Evolutionary conservation across 2,888 invertebrate genomes (phyloP).

Genomic region (Sericinus montela): DNA sequence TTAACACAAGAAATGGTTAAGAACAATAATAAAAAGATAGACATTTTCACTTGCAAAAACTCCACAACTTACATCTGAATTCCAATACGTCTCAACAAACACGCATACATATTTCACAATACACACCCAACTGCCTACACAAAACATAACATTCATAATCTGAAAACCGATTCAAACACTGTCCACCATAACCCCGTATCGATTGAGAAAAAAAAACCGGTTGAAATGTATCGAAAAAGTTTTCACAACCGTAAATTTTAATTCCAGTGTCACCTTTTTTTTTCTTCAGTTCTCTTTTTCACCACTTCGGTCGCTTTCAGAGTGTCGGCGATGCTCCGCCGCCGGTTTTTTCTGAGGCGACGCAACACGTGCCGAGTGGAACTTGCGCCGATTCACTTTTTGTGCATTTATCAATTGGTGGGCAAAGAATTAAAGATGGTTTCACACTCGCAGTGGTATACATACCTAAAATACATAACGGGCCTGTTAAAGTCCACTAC

Average conservation of each 20-base stretch:
- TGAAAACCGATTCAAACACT: not conserved
- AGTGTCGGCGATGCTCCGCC: slow-evolving; percentile 21
- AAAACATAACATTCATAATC: not conserved
- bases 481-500: too few species aligned
- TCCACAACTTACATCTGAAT: not conserved
- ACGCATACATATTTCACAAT: not conserved
- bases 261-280: slow-evolving; percentile 23
- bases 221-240: slow-evolving; percentile 11
- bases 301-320: slow-evolving; percentile 24
- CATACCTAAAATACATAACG: too few species aligned
- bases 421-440: not conserved
- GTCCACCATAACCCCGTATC: not conserved
- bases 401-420: slow-evolving; percentile 41
- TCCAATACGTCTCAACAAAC: not conserved
- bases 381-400: slow-evolving; percentile 39
- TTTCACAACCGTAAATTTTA: slow-evolving; percentile 7
- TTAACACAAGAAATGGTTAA: too few species aligned
- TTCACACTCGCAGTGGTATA: not conserved
- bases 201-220: slow-evolving; percentile 5
- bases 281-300: slow-evolving; percentile 25
- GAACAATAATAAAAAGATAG: too few species aligned
- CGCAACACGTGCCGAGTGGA: slow-evolving; percentile 50
- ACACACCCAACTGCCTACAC: not conserved
- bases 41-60: not conserved
- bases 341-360: slow-evolving; percentile 31